Evolutionary conservation across 2,113 vertebrate genomes (phyloP).

Genomic region (Nannobrachium achirus): DNA sequence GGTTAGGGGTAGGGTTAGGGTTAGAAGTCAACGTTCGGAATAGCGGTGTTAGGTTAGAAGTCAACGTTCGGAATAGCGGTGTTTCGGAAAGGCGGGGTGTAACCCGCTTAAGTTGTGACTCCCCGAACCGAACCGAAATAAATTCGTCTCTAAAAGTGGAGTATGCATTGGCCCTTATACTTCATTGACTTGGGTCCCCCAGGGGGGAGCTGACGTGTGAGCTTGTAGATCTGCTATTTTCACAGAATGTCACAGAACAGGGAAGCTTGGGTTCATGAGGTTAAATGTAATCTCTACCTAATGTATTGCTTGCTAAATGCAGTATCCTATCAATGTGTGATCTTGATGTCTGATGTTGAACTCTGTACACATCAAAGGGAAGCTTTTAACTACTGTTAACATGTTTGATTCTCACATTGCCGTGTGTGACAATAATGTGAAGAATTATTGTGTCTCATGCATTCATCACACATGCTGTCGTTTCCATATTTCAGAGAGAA

Average conservation of each 20-base stretch:
- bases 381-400: conserved; percentile 51
- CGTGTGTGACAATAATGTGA: conserved; percentile 21
- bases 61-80: no score
- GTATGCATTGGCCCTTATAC: no score
- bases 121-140: no score
- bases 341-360: conserved; percentile 62
- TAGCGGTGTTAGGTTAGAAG: no score
- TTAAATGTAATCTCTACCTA: no score
- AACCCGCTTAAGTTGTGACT: no score
- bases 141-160: no score
- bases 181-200: not conserved
- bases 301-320: conserved; percentile 4
- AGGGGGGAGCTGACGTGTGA: no score
- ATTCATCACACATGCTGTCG: conserved; percentile 23
- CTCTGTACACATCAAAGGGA: conserved; percentile 56
- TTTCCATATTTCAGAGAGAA: not conserved
- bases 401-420: conserved; percentile 38
- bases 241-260: not conserved
- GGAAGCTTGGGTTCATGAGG: no score
- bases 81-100: no score
- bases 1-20: no score
- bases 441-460: conserved; percentile 12
- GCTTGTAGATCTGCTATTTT: not conserved
- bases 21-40: no score
- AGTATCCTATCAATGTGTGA: conserved; percentile 27